A percentile compares a stretch with the other conserved stretches of the same genome.
Evolutionary conservation across 2,888 invertebrate species (phyloP).

Genomic region (Hemithea aestivaria): DNA sequence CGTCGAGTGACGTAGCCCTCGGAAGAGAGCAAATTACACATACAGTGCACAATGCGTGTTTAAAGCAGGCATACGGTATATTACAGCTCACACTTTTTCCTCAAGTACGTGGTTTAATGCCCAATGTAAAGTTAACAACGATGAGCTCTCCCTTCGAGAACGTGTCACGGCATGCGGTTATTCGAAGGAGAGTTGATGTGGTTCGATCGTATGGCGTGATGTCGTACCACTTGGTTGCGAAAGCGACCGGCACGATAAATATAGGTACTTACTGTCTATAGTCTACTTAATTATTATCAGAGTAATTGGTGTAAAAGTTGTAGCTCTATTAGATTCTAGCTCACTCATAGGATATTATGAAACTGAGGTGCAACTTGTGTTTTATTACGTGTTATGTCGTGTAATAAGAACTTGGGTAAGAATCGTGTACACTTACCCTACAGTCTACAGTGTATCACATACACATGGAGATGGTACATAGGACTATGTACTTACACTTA

Average conservation of each 20-base stretch:
- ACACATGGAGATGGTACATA: too few relatives aligned
- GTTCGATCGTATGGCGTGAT: conserved; percentile 70
- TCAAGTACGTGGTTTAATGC: too few relatives aligned
- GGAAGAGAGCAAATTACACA: conserved; percentile 7
- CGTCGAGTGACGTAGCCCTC: conserved; percentile 51
- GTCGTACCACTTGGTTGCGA: conserved; percentile 59
- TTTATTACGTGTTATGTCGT: too few relatives aligned
- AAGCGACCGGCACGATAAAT: conserved; percentile 37
- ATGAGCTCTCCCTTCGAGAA: conserved; percentile 20
- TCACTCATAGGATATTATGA: neutral
- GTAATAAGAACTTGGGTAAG: too few relatives aligned
- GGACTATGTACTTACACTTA: too few relatives aligned
- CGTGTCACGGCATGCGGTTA: conserved; percentile 1
- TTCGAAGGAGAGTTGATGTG: conserved; percentile 13
- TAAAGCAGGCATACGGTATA: conserved; percentile 9
- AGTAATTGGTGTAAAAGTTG: neutral
- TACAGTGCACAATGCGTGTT: conserved; percentile 2
- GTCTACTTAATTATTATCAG: neutral
- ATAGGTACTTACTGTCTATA: too few relatives aligned
- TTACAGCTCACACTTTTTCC: too few relatives aligned
- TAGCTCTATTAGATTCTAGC: neutral
- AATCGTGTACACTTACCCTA: too few relatives aligned
- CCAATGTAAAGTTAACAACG: too few relatives aligned
- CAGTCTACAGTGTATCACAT: too few relatives aligned
- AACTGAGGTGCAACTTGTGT: neutral